A percentile compares a stretch with the other conserved stretches of the same genome.
phyloP scores from a whole-genome alignment of 1,140 invertebrate genomes.

The Hesperophylax magnus region DNA sequence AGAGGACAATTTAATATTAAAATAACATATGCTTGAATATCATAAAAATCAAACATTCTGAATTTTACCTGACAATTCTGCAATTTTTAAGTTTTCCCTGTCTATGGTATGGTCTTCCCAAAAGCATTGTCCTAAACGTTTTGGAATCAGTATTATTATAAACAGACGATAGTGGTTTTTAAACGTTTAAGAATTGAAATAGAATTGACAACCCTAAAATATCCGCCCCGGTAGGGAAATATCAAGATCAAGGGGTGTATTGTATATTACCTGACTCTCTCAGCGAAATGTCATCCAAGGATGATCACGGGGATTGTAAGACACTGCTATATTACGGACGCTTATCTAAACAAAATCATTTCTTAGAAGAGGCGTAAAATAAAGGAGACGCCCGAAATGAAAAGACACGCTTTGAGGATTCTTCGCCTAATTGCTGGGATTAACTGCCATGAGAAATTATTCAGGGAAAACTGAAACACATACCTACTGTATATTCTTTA shows the following conservation, averaged over 20 bases:
- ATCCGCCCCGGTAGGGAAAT: not conserved
- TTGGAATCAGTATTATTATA: no score
- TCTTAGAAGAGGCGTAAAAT: not conserved
- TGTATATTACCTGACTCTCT: slow-evolving; percentile 27
- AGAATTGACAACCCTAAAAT: not conserved
- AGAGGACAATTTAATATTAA: no score
- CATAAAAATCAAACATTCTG: no score
- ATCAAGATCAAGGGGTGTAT: not conserved
- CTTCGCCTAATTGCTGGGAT: not conserved
- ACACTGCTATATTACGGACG: slow-evolving; percentile 11
- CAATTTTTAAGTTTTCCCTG: no score
- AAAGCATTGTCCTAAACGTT: no score
- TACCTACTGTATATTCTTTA: no score
- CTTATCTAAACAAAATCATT: slow-evolving; percentile 15
- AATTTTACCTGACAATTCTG: no score
- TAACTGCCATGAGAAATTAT: not conserved
- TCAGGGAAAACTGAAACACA: no score
- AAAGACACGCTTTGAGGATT: not conserved
- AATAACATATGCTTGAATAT: no score
- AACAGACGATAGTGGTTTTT: no score
- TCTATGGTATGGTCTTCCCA: no score
- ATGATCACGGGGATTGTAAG: slow-evolving; percentile 30
- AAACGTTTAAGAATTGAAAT: no score
- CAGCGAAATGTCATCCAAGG: slow-evolving; percentile 21
- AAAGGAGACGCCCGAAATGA: not conserved